Conservation (phyloP, 2,113 vertebrate species). For the Spea multiplicata region DNA sequence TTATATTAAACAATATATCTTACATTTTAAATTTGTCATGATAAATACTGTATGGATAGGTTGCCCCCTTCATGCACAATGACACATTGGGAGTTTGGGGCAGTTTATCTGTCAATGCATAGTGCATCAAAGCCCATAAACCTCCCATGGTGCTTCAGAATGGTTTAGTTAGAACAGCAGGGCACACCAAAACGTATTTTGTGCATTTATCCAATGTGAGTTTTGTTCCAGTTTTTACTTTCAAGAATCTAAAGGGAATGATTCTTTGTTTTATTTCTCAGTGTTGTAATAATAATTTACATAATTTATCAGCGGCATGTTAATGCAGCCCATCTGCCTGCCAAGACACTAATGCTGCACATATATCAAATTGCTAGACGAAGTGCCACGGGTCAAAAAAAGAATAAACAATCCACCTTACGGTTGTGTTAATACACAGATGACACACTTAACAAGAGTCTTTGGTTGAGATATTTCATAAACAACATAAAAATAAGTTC, state of each 20-base stretch:
- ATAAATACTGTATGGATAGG: neutral
- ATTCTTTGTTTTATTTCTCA: neutral
- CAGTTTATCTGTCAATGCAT: neutral
- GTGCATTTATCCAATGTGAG: neutral
- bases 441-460: neutral
- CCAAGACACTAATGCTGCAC: constrained; percentile 7
- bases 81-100: neutral
- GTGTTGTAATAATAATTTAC: neutral
- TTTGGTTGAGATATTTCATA: neutral
- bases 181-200: neutral
- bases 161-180: neutral
- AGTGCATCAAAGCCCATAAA: neutral
- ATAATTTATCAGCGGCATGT: neutral
- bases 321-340: constrained; percentile 1
- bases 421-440: neutral
- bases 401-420: neutral
- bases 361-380: neutral
- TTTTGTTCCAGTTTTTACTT: neutral
- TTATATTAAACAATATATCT: neutral
- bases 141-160: neutral
- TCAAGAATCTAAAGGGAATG: neutral
- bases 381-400: neutral
- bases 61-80: neutral
- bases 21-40: neutral
- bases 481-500: no score